Evolutionary conservation across 2,888 invertebrate genomes (phyloP).

Genomic region (Acholoe squamosa): DNA sequence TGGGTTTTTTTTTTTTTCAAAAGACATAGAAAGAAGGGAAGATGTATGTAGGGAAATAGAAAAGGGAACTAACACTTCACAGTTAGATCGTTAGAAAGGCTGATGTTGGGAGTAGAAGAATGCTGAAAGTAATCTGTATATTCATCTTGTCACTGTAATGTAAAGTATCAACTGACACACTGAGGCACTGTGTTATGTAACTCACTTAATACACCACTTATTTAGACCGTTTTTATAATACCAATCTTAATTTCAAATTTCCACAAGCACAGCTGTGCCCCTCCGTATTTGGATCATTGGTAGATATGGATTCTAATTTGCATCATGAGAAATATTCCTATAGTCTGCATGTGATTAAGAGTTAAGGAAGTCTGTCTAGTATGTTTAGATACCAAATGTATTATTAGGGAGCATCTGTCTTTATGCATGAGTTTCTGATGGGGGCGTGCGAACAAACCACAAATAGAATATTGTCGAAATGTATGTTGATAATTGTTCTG

Average conservation of each 20-base stretch:
- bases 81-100: too few relatives aligned
- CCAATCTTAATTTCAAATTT: not conserved
- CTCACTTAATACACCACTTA: not conserved
- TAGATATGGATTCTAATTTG: slow-evolving; percentile 35
- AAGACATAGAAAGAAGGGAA: too few relatives aligned
- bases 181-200: not conserved
- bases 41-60: too few relatives aligned
- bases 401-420: not conserved
- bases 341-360: not conserved
- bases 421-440: not conserved
- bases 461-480: too few relatives aligned
- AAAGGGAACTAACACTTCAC: too few relatives aligned
- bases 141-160: too few relatives aligned
- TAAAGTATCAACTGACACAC: too few relatives aligned
- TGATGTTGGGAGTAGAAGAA: too few relatives aligned
- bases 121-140: too few relatives aligned
- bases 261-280: not conserved
- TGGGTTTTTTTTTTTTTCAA: too few relatives aligned
- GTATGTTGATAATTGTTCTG: too few relatives aligned
- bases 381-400: not conserved
- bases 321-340: not conserved
- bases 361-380: not conserved
- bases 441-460: too few relatives aligned
- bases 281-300: slow-evolving; percentile 16
- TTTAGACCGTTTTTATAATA: not conserved